phyloP scores from a whole-genome alignment of 2,113 vertebrate species.

The Mirza zaza region DNA sequence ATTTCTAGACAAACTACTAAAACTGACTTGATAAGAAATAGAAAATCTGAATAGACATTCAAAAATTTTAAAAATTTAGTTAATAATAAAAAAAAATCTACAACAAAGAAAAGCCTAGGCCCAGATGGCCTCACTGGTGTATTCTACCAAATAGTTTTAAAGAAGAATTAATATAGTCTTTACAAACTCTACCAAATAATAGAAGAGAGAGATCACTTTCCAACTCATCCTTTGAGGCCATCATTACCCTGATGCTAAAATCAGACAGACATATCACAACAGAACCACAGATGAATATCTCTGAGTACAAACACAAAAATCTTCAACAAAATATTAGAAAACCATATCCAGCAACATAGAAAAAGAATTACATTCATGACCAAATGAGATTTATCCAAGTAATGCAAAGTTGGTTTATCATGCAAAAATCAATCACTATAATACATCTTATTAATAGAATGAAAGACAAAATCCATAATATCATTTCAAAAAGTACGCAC shows the following conservation, averaged over 20 bases:
- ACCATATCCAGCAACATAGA: not conserved
- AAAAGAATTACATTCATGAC: not conserved
- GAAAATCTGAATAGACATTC: not conserved
- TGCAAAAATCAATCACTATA: not conserved
- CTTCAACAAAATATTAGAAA: not conserved
- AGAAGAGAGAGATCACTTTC: not conserved
- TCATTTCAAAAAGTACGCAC: not conserved
- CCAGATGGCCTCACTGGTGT: not conserved
- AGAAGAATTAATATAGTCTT: not conserved
- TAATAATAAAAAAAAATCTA: not conserved
- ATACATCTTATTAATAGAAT: not conserved
- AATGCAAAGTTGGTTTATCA: not conserved
- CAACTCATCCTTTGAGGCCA: not conserved
- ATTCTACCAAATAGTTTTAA: not conserved
- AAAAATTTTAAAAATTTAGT: not conserved
- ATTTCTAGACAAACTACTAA: not conserved
- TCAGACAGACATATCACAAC: not conserved
- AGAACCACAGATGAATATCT: not conserved
- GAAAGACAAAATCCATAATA: not conserved
- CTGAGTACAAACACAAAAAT: not conserved
- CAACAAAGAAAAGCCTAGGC: not conserved
- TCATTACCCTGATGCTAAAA: not conserved
- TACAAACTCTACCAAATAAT: not conserved
- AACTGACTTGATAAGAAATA: not conserved
- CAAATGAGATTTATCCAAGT: not conserved